phyloP scores from a whole-genome alignment of 2,797 vertebrate species.

The Acomys russatus region DNA sequence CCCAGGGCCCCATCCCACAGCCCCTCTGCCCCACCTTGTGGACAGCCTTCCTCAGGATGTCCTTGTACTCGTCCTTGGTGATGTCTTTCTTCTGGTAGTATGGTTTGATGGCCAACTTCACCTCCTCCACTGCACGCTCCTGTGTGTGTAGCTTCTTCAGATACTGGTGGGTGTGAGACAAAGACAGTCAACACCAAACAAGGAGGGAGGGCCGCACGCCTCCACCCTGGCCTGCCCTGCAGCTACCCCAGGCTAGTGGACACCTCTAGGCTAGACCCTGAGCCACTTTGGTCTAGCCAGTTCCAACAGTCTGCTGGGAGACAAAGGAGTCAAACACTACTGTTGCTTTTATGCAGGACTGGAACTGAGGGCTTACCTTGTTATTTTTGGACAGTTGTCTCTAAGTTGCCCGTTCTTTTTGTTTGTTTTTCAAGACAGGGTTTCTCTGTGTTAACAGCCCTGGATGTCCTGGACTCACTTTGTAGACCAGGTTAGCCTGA shows the following conservation, averaged over 20 bases:
- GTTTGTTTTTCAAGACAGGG: too few species aligned
- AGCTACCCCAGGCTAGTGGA: not conserved
- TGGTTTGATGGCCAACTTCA: conserved; percentile 97
- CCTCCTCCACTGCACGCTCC: conserved; percentile 97
- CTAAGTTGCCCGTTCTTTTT: not conserved
- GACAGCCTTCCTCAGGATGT: conserved; percentile 97
- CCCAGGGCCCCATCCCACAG: not conserved
- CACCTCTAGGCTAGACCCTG: not conserved
- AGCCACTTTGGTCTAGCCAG: not conserved
- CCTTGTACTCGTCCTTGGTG: conserved; percentile 97
- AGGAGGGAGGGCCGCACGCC: not conserved
- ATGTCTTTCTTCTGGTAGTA: conserved; percentile 98
- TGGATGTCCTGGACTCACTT: too few species aligned
- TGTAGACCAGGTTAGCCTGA: too few species aligned
- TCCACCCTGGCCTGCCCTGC: not conserved
- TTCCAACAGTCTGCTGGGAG: not conserved
- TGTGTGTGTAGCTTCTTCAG: conserved; percentile 98
- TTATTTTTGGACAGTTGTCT: not conserved
- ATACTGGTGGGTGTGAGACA: conserved; percentile 88
- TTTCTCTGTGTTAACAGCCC: too few species aligned
- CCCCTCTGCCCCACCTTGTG: conserved; percentile 92
- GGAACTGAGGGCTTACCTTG: not conserved
- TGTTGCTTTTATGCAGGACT: not conserved
- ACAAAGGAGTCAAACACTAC: not conserved
- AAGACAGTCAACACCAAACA: not conserved